These are phyloP conservation scores for Euwallacea similis DNA, from an alignment of 1,140 invertebrate species.

Conservation along the genomic window DNA sequence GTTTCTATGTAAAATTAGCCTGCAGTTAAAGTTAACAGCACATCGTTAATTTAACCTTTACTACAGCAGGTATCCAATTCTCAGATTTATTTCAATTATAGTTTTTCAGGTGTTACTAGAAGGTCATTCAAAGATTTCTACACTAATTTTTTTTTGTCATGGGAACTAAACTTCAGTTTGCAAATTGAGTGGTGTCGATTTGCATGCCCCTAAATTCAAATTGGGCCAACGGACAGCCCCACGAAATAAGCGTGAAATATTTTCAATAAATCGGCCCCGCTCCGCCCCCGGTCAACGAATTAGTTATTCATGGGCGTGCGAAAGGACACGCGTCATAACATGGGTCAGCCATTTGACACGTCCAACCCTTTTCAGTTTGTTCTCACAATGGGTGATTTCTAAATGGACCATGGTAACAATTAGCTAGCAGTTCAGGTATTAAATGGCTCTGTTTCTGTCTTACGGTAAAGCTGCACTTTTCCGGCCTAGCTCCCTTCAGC, in stretches of 20 bases:
- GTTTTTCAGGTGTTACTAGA: too few species aligned
- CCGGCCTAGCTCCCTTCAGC: constrained; percentile 4
- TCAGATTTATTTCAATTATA: too few species aligned
- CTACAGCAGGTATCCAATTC: too few species aligned
- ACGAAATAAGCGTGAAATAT: constrained; percentile 18
- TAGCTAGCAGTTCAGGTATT: background rate
- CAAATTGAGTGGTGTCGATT: constrained; percentile 19
- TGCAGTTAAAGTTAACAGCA: too few species aligned
- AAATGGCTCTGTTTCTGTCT: background rate
- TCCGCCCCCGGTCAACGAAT: constrained; percentile 20
- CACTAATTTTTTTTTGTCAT: too few species aligned
- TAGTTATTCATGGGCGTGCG: constrained; percentile 33
- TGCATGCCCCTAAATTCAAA: constrained; percentile 28
- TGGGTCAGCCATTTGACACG: too few species aligned
- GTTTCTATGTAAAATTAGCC: too few species aligned
- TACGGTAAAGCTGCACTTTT: background rate
- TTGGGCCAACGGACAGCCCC: background rate
- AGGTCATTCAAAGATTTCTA: too few species aligned
- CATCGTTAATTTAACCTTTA: too few species aligned
- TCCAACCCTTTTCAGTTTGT: too few species aligned
- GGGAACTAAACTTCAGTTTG: background rate
- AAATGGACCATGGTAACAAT: too few species aligned
- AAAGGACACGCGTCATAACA: constrained; percentile 21
- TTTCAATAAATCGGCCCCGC: constrained; percentile 7
- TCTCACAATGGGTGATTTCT: too few species aligned